These are phyloP conservation scores for Perdita meconis DNA, from an alignment of 2,888 invertebrate species.

Conservation along the genomic window DNA sequence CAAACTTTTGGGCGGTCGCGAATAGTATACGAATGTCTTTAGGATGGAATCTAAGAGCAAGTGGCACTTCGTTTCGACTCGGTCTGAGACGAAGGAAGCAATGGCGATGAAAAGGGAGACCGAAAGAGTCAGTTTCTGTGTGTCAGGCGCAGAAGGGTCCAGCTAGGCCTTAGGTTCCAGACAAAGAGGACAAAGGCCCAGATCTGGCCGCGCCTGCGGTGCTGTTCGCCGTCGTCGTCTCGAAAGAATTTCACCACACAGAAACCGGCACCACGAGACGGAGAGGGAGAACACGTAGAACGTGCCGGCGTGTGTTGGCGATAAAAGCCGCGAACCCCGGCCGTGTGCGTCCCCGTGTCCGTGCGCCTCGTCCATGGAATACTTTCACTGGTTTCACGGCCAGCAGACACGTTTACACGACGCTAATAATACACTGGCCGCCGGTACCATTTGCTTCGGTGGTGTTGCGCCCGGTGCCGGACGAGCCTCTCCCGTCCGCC, in stretches of 20 bases:
- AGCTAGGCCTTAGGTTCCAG: conserved; percentile 56
- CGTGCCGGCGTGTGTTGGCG: conserved; percentile 44
- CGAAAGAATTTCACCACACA: conserved; percentile 60
- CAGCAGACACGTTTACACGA: conserved; percentile 81
- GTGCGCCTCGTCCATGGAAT: conserved; percentile 73
- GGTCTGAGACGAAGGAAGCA: not conserved
- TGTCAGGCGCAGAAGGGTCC: conserved; percentile 46
- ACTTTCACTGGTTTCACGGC: conserved; percentile 84
- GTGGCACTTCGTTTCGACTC: too few relatives aligned
- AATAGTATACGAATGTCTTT: too few relatives aligned
- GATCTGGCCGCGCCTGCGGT: conserved; percentile 66
- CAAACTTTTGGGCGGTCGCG: too few relatives aligned
- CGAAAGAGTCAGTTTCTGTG: not conserved
- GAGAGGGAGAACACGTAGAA: conserved; percentile 12
- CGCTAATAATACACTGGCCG: conserved; percentile 78
- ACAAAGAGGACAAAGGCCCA: conserved; percentile 79
- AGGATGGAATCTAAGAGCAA: too few relatives aligned
- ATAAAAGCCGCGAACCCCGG: conserved; percentile 34
- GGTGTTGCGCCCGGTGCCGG: conserved; percentile 7
- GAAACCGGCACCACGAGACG: conserved; percentile 13
- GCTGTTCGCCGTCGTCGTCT: conserved; percentile 47
- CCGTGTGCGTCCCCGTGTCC: conserved; percentile 25
- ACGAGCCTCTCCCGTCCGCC: not conserved
- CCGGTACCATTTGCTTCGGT: conserved; percentile 59
- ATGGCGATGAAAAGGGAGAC: not conserved